Base-by-base conservation (phyloP, 1,140 invertebrate genomes). In the Agrypnia vestita region DNA sequence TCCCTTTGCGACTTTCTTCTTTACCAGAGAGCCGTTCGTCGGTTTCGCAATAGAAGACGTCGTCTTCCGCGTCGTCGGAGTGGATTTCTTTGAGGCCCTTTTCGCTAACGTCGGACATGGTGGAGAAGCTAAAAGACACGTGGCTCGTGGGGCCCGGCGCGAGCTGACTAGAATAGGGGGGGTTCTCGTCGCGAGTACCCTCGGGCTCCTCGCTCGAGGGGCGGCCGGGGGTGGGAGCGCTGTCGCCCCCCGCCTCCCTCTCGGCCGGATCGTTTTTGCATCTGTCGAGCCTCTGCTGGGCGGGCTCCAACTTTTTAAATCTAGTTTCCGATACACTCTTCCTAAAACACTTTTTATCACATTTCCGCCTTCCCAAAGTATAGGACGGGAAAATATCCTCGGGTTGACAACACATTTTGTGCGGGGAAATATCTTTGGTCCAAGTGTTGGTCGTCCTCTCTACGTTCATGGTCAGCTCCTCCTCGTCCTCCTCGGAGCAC, bases 401-500 rank as follows among this genome's bases (percentile, higher is more conserved):
- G 9, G 85, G 84, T 77, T 87, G 86, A 78, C 86, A 89, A 80
- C 87, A 88, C 9, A 85, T 72, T 80, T 84, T 86, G 83, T 85
- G 84, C 74, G 88, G 85, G 0, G 87, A 86, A 15, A 86, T 86
- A 80, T 88, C 87, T 81, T 82, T 84, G 59, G 84, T 81, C 78
- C 82, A 83, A 11, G 86, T 88, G 43, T 88, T 86, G 19, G 67
- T 87, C 12, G 80, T 72, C 10, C 51, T 80, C 83, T 64, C 72
- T 25, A 44, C 67, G 12, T 17, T 51, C 13, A 72, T 76, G 13
- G 74, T 71, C 46, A 69, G 86, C 84, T 92, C 91, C 77, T 94
- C 92, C 76, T 95, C 94, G 74, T 95, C 94, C 84, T 95, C 94
- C 85, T 96, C 95, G 73, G 96, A 96, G 13, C 94, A 92, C 77